Conservation (phyloP, 2,888 invertebrate genomes). For the Muschampia plurimacula region DNA sequence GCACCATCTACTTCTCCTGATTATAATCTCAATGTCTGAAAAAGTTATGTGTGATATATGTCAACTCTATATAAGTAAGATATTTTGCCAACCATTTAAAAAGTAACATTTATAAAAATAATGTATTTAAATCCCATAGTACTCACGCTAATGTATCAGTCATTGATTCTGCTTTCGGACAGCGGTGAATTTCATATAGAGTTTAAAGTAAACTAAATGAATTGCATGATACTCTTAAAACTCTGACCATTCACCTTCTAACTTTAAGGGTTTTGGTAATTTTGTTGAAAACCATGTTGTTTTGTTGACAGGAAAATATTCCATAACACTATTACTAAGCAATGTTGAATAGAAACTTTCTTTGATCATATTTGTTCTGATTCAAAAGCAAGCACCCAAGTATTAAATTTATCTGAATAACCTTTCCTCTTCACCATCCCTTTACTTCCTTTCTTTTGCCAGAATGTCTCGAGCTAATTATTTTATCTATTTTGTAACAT, state of each 20-base stretch:
- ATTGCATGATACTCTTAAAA: too few species aligned
- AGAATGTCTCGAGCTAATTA: conserved; percentile 18
- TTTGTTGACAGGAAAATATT: not conserved
- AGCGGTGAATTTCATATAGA: too few species aligned
- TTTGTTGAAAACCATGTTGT: not conserved
- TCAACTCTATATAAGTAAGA: too few species aligned
- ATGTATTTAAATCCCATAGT: too few species aligned
- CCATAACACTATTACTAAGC: too few species aligned
- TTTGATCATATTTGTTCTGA: conserved; percentile 5
- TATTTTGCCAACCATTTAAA: too few species aligned
- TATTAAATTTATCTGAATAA: conserved; percentile 51
- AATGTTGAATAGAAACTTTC: not conserved
- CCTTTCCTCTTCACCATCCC: conserved; percentile 50
- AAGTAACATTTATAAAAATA: too few species aligned
- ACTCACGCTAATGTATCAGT: too few species aligned
- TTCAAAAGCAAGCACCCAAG: conserved; percentile 44
- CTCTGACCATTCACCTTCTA: conserved; percentile 31
- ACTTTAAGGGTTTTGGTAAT: not conserved
- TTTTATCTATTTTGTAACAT: not conserved
- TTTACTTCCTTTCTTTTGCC: conserved; percentile 47
- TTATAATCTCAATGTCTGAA: not conserved
- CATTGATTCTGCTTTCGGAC: too few species aligned
- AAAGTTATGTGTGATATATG: too few species aligned
- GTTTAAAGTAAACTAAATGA: too few species aligned
- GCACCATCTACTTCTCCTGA: too few species aligned